These are phyloP conservation scores for Theonella swinhoei DNA, from an alignment of 37 sponge, comb jelly and placozoan species.

Conservation along the genomic window DNA sequence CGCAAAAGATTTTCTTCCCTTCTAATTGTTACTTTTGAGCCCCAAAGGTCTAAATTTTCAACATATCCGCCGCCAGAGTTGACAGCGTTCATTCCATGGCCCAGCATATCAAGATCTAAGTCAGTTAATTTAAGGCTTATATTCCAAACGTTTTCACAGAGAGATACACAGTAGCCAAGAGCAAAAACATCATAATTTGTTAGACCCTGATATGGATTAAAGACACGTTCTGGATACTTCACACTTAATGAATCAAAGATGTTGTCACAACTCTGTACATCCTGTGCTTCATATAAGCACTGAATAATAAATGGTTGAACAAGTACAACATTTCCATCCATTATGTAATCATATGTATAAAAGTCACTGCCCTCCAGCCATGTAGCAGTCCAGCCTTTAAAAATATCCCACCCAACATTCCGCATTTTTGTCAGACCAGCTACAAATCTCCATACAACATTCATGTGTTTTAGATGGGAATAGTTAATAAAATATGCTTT, in stretches of 20 bases:
- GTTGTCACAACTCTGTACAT: not conserved
- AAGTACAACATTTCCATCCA: not conserved
- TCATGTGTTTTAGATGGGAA: not conserved
- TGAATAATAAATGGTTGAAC: not conserved
- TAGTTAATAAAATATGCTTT: not conserved
- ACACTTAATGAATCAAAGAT: too few species aligned
- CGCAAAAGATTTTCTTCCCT: not conserved
- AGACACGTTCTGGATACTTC: too few species aligned
- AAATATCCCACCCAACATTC: not conserved
- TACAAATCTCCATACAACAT: not conserved
- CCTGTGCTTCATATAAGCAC: not conserved
- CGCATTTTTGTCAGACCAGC: not conserved
- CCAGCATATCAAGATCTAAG: too few species aligned
- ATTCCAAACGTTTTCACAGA: not conserved
- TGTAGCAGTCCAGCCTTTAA: not conserved
- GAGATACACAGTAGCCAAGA: not conserved
- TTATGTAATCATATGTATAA: not conserved
- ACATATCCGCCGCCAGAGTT: not conserved
- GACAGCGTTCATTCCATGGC: not conserved
- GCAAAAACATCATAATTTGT: not conserved
- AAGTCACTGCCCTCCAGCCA: not conserved
- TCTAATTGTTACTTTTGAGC: not conserved
- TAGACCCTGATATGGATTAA: not conserved
- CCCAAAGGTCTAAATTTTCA: not conserved
- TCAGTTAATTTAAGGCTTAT: too few species aligned